Percentiles rank a stretch among this genome's conserved stretches.
Evolutionary conservation across 2,888 invertebrate genomes (phyloP).

Genomic region (Platycnemis pennipes): DNA sequence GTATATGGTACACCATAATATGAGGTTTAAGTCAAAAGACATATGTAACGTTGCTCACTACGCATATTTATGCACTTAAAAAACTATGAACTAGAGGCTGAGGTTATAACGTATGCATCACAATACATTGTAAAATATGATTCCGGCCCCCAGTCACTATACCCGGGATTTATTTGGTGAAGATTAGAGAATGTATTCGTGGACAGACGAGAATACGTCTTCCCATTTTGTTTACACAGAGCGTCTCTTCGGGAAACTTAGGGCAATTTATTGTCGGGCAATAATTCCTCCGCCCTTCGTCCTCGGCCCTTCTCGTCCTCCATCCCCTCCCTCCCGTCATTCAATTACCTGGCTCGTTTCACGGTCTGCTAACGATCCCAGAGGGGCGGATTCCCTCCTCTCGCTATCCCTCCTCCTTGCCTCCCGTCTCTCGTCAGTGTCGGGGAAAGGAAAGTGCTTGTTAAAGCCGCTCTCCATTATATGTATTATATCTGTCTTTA

Average conservation of each 20-base stretch:
- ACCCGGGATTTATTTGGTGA: too few species aligned
- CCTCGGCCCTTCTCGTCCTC: neutral
- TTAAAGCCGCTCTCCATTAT: conserved; percentile 11
- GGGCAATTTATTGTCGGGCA: neutral
- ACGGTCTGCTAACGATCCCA: conserved; percentile 36
- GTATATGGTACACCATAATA: too few species aligned
- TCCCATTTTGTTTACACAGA: neutral
- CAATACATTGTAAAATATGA: too few species aligned
- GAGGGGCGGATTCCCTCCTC: neutral
- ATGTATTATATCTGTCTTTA: neutral
- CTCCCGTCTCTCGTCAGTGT: neutral
- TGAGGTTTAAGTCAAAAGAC: too few species aligned
- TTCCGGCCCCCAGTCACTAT: too few species aligned
- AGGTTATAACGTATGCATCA: too few species aligned
- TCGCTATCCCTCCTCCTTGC: neutral
- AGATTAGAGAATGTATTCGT: neutral
- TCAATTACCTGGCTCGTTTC: conserved; percentile 56
- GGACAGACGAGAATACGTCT: neutral
- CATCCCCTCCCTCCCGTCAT: neutral
- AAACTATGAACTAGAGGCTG: too few species aligned
- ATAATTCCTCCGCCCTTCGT: neutral
- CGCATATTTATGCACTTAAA: too few species aligned
- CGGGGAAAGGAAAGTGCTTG: conserved; percentile 5
- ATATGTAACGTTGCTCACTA: too few species aligned
- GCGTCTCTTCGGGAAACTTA: neutral